Evolutionary conservation across 2,797 vertebrate species (phyloP), one percentile per base, ranked within the genome.

Genomic region (Lemur catta): DNA sequence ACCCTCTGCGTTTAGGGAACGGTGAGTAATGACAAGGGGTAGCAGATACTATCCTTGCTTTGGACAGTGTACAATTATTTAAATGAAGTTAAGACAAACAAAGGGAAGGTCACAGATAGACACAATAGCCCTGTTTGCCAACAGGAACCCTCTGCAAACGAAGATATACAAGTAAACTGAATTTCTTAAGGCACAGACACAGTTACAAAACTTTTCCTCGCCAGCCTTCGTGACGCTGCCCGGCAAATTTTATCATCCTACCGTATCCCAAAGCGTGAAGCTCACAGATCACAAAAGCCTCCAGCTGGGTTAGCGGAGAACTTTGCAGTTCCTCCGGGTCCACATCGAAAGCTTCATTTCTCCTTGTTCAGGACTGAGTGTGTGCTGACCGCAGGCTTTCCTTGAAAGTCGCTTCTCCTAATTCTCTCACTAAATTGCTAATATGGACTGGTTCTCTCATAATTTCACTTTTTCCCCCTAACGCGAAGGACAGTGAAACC

Each of bases 381-480:
- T 38, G 15, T 17, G 10, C n/a, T 12, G 46, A 81, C 24, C 35
- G 0, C n/a, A n/a, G 80, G n/a, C 38, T 93, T 94, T 81, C 80
- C 46, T 30, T 89, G 65, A 65, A 76, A 59, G 43, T 41, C n/a
- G 41, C 59, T 75, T 91, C 41, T 84, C 61, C 95, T 65, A 38
- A 38, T 72, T 86, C 91, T 89, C 84, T 95, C 41, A 76, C 35
- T 52, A 95, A 96, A 67, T 69, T 57, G 15, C 69, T 95, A 63
- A 90, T 65, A 59, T 48, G n/a, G 67, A 76, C 35, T 71, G 84
- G 4, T 57, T 91, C n/a, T 84, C 41, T 96, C 15, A 35, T 48
- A 50, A 92, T 90, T 96, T 96, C 80, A 22, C 13, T 84, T 72
- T 92, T 71, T 55, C 4, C 59, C 84, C 52, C 50, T 65, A 92